phyloP scores from a whole-genome alignment of 1,140 invertebrate species.

The Temnothorax curvispinosus region DNA sequence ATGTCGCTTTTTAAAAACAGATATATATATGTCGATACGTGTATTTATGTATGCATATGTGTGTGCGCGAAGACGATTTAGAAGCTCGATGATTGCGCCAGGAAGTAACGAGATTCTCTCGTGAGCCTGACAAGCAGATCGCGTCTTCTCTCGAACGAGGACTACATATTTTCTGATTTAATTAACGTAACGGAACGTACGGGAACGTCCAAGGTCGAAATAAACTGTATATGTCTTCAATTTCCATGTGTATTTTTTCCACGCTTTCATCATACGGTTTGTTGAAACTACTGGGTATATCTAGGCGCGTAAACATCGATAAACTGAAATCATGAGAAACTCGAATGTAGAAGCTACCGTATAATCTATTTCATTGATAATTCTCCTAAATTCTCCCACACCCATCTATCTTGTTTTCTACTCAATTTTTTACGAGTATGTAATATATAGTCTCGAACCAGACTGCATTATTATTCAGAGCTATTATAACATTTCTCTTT shows the following conservation, averaged over 20 bases:
- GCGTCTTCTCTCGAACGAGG: constrained; percentile 29
- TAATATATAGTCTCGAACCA: neutral
- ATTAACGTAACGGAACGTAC: constrained; percentile 50
- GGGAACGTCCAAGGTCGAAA: constrained; percentile 34
- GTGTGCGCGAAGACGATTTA: neutral
- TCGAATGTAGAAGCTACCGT: neutral
- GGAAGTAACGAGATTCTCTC: constrained; percentile 41
- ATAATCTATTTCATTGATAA: neutral
- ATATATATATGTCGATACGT: neutral
- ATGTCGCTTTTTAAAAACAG: neutral
- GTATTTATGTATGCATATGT: neutral
- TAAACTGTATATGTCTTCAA: constrained; percentile 3
- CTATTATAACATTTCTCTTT: neutral
- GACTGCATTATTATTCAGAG: neutral
- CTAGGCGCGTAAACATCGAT: neutral
- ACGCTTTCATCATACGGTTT: neutral
- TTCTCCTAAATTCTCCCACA: neutral
- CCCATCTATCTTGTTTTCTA: neutral
- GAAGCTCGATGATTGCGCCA: constrained; percentile 25
- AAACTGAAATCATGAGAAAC: neutral
- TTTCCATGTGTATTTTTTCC: neutral
- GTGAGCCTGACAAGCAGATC: constrained; percentile 21
- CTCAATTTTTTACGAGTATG: neutral
- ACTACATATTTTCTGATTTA: constrained; percentile 53
- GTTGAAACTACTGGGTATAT: neutral